phyloP scores from a whole-genome alignment of 2,888 invertebrate species.

The Teinopalpus imperialis region DNA sequence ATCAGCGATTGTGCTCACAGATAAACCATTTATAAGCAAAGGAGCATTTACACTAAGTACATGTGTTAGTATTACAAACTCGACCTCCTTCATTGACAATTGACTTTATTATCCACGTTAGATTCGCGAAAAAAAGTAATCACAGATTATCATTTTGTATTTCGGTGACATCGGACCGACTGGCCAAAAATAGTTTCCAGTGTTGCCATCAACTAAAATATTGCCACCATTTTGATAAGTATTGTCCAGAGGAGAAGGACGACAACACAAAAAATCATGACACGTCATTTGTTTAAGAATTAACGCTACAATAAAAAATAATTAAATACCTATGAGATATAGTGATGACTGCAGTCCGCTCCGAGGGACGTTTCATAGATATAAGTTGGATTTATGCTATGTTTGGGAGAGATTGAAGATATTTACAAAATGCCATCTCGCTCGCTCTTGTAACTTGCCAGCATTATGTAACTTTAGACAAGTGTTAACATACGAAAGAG shows the following conservation, averaged over 20 bases:
- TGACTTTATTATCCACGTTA: constrained; percentile 38
- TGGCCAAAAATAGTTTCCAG: constrained; percentile 24
- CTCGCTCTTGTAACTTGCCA: constrained; percentile 63
- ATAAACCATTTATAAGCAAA: constrained; percentile 48
- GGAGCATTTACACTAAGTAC: constrained; percentile 64
- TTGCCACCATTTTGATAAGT: neutral
- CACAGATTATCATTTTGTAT: constrained; percentile 28
- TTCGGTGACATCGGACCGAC: constrained; percentile 4
- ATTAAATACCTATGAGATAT: constrained; percentile 81
- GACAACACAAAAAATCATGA: constrained; percentile 63
- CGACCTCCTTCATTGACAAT: constrained; percentile 51
- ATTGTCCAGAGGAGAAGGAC: constrained; percentile 55
- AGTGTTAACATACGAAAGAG: too few species aligned
- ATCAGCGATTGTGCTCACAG: constrained; percentile 58
- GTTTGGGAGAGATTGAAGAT: constrained; percentile 67
- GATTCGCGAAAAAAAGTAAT: constrained; percentile 34
- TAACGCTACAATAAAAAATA: constrained; percentile 67
- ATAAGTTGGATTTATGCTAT: constrained; percentile 75
- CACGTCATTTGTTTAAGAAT: constrained; percentile 68
- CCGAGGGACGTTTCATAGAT: constrained; percentile 50
- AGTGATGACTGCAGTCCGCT: constrained; percentile 72
- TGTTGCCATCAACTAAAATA: constrained; percentile 45
- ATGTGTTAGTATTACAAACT: constrained; percentile 44
- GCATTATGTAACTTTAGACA: constrained; percentile 28
- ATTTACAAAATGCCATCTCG: constrained; percentile 78